A percentile compares a stretch with the other conserved stretches of the same genome.
These are phyloP conservation scores for Brienomyrus longianalis DNA, from an alignment of 2,113 vertebrate genomes.

Conservation along the genomic window DNA sequence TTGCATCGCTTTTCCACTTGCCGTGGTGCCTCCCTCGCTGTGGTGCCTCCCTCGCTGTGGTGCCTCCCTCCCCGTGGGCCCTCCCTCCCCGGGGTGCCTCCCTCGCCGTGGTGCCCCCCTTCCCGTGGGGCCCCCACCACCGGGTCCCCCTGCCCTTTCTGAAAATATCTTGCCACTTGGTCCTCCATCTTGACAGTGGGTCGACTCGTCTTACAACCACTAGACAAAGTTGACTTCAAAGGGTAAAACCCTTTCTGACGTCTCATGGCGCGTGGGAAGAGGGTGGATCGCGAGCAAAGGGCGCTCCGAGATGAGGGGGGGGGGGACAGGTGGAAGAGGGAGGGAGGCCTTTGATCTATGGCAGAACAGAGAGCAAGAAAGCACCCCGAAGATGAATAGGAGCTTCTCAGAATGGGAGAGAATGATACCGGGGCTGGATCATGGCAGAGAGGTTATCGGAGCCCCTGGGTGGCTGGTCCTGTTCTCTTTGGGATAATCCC, in stretches of 20 bases:
- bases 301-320: slow-evolving; percentile 40
- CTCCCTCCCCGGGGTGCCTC: no score
- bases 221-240: slow-evolving; percentile 60
- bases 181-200: slow-evolving; percentile 4
- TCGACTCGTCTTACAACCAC: slow-evolving; percentile 50
- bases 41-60: neutral
- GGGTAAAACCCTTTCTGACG: slow-evolving; percentile 43
- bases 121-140: no score
- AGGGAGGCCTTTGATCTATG: slow-evolving; percentile 64
- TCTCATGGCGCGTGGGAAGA: slow-evolving; percentile 35
- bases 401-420: slow-evolving; percentile 49
- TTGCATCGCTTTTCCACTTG: neutral
- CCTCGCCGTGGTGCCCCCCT: no score
- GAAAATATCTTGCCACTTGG: neutral
- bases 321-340: slow-evolving; percentile 35
- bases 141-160: neutral
- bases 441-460: slow-evolving; percentile 51
- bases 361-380: slow-evolving; percentile 47
- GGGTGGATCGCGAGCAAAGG: slow-evolving; percentile 25
- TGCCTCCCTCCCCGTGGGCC: no score
- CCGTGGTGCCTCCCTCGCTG: neutral
- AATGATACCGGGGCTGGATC: slow-evolving; percentile 47
- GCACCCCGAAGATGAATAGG: slow-evolving; percentile 48
- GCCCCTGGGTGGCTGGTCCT: slow-evolving; percentile 48
- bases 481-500: slow-evolving; percentile 52